Conservation (phyloP, 2,888 invertebrate genomes). For the Amphipoea oculea region DNA sequence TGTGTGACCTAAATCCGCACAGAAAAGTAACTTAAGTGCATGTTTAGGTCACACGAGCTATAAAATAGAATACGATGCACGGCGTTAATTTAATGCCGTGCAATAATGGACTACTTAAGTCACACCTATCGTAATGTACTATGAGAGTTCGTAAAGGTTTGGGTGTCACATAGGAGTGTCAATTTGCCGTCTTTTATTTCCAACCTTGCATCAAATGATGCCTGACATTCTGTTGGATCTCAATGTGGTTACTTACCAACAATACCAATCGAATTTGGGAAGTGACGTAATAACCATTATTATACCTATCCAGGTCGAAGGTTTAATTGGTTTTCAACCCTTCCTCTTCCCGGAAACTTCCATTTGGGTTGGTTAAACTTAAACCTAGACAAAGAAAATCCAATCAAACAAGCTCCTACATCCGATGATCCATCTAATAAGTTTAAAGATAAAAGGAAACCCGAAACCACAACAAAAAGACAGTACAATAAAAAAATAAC, state of each 20-base stretch:
- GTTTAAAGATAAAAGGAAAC: constrained; percentile 61
- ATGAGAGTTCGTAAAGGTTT: not conserved
- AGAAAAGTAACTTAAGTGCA: too few relatives aligned
- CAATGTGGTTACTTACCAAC: not conserved
- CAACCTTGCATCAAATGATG: not conserved
- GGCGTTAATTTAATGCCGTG: too few relatives aligned
- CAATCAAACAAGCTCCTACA: constrained; percentile 51
- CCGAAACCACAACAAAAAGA: constrained; percentile 62
- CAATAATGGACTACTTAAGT: not conserved
- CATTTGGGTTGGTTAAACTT: constrained; percentile 46
- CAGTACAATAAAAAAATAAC: constrained; percentile 68
- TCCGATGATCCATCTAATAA: constrained; percentile 54
- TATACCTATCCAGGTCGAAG: constrained; percentile 18
- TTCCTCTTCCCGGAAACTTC: constrained; percentile 28
- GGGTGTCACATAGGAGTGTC: not conserved
- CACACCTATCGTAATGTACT: too few relatives aligned
- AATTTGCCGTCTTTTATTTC: not conserved
- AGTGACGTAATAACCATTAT: constrained; percentile 37
- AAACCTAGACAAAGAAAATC: constrained; percentile 54
- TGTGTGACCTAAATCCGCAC: too few relatives aligned
- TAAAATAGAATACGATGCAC: not conserved
- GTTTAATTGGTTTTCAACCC: constrained; percentile 49
- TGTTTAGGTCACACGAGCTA: too few relatives aligned
- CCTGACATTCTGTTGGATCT: constrained; percentile 13
- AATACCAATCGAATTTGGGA: constrained; percentile 20